A percentile compares a stretch with the other conserved stretches of the same genome.
Evolutionary conservation across 30 jellyfish, hydroid and myxozoan genomes (phyloP).

Genomic region (Pseudorhiza aurosa): DNA sequence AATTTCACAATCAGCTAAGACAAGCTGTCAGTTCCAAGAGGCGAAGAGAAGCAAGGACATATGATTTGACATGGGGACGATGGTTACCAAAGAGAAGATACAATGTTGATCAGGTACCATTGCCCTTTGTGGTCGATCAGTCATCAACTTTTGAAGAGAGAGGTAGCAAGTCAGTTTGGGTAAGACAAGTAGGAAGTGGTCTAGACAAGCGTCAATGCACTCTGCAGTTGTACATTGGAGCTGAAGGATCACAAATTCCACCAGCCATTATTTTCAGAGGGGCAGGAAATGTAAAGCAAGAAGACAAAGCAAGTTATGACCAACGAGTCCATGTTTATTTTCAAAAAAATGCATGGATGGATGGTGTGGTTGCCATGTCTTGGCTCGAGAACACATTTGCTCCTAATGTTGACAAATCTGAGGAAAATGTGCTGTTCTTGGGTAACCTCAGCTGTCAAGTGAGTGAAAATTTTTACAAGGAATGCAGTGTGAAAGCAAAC

Average conservation of each 20-base stretch:
- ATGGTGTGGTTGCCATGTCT: neutral
- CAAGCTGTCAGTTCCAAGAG: neutral
- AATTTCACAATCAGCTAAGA: neutral
- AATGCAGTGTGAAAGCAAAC: neutral
- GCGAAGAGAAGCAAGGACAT: neutral
- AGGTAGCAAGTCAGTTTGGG: slow-evolving; percentile 1
- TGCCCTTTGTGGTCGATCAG: slow-evolving; percentile 7
- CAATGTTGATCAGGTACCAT: slow-evolving; percentile 21
- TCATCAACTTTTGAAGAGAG: neutral
- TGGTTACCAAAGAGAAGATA: neutral
- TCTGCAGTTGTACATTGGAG: slow-evolving; percentile 5
- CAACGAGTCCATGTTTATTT: slow-evolving; percentile 4
- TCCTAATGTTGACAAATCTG: neutral
- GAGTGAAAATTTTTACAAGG: neutral
- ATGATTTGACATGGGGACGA: neutral
- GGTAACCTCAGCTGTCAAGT: slow-evolving; percentile 10
- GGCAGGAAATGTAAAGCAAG: neutral
- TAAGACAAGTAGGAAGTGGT: neutral
- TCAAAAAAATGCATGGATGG: slow-evolving; percentile 23
- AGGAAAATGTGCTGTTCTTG: slow-evolving; percentile 19
- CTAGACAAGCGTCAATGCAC: neutral
- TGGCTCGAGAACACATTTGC: slow-evolving; percentile 16
- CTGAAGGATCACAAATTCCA: neutral
- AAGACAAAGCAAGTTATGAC: slow-evolving; percentile 16
- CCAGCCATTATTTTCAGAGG: slow-evolving; percentile 25